Evolutionary conservation across 2,797 vertebrate species (phyloP).

Genomic region (Calcarius lapponicus): DNA sequence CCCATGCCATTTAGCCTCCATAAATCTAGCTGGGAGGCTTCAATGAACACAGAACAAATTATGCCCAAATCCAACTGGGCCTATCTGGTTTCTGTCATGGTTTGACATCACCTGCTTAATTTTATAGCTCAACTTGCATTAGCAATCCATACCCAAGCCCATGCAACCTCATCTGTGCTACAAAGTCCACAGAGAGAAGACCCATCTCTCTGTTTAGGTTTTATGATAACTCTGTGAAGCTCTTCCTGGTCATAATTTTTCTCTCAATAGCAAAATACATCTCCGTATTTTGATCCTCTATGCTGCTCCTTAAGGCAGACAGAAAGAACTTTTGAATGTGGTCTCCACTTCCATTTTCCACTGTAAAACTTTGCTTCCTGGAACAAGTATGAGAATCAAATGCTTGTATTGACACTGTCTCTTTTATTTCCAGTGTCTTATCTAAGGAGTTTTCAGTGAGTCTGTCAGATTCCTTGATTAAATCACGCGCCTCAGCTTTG

Average conservation of each 20-base stretch:
- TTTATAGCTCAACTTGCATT: slow-evolving; percentile 45
- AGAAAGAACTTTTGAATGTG: not conserved
- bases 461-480: slow-evolving; percentile 72
- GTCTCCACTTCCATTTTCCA: not conserved
- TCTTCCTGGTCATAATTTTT: not conserved
- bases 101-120: slow-evolving; percentile 65
- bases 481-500: slow-evolving; percentile 64
- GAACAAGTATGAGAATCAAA: not conserved
- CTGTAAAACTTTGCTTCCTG: not conserved
- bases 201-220: not conserved
- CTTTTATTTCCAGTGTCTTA: slow-evolving; percentile 64
- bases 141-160: slow-evolving; percentile 32
- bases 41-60: slow-evolving; percentile 61
- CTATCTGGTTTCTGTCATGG: slow-evolving; percentile 71
- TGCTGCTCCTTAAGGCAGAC: not conserved
- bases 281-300: not conserved
- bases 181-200: not conserved
- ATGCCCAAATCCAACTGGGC: slow-evolving; percentile 56
- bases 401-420: slow-evolving; percentile 64
- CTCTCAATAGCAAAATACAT: not conserved
- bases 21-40: slow-evolving; percentile 60
- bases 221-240: not conserved
- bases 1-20: slow-evolving; percentile 57
- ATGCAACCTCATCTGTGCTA: slow-evolving; percentile 15
- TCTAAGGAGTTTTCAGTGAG: slow-evolving; percentile 57